Conservation (phyloP, 2,888 invertebrate species). For the Macropis europaea region DNA sequence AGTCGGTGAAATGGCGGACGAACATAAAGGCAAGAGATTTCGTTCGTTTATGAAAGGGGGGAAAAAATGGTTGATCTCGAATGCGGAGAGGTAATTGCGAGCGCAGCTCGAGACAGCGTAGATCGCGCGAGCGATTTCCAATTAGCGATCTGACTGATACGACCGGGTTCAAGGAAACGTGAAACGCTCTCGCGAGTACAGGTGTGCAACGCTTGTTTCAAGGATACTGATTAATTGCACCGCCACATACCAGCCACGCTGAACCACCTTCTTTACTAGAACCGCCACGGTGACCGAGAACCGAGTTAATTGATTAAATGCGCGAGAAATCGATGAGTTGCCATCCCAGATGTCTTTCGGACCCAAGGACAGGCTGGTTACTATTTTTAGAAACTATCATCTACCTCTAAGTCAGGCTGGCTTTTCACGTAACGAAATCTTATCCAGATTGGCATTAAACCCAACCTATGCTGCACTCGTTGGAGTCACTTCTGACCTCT, state of each 20-base stretch:
- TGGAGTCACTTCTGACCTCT: too few species aligned
- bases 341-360: too few species aligned
- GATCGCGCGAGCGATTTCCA: slow-evolving; percentile 62
- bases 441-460: too few species aligned
- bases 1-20: too few species aligned
- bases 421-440: too few species aligned
- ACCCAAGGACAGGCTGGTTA: too few species aligned
- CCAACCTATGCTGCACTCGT: too few species aligned
- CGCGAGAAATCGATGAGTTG: not conserved
- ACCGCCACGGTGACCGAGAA: slow-evolving; percentile 18
- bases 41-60: not conserved
- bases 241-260: slow-evolving; percentile 15
- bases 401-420: too few species aligned
- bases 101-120: slow-evolving; percentile 51
- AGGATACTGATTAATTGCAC: slow-evolving; percentile 55
- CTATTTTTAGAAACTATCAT: too few species aligned
- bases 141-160: slow-evolving; percentile 64
- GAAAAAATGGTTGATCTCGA: slow-evolving; percentile 24
- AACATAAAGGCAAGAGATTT: not conserved
- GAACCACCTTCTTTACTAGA: slow-evolving; percentile 39
- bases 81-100: slow-evolving; percentile 53
- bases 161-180: slow-evolving; percentile 59
- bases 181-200: slow-evolving; percentile 43
- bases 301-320: slow-evolving; percentile 35
- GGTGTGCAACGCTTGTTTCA: slow-evolving; percentile 35